Percentiles rank a stretch among this genome's conserved stretches.
phyloP scores from a whole-genome alignment of 2,113 vertebrate species.

The Actinemys pallida region DNA sequence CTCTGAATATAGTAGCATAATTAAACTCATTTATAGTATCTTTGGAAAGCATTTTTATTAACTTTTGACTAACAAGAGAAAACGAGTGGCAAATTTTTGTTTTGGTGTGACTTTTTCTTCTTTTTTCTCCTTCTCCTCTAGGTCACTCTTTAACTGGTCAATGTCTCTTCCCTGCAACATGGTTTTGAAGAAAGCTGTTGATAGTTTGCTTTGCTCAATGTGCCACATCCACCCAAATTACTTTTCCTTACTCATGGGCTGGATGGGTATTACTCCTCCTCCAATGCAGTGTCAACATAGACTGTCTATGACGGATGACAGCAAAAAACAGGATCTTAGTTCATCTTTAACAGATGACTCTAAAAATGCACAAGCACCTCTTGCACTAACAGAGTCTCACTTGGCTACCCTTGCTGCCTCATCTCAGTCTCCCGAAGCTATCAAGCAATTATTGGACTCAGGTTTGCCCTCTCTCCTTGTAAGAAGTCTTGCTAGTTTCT shows the following conservation, averaged over 20 bases:
- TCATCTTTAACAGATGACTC: slow-evolving; percentile 94
- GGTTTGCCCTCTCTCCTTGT: slow-evolving; percentile 94
- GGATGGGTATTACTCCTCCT: slow-evolving; percentile 93
- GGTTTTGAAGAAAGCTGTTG: slow-evolving; percentile 98
- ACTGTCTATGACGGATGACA: slow-evolving; percentile 96
- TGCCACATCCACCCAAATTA: slow-evolving; percentile 98
- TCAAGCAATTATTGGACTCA: slow-evolving; percentile 95
- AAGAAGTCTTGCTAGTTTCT: slow-evolving; percentile 93
- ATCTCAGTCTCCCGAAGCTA: slow-evolving; percentile 96
- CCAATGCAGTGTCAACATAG: slow-evolving; percentile 91
- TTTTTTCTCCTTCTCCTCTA: slow-evolving; percentile 61
- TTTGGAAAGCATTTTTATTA: background rate
- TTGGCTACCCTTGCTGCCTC: slow-evolving; percentile 93
- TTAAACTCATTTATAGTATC: background rate
- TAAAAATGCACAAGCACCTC: slow-evolving; percentile 91
- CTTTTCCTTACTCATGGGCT: slow-evolving; percentile 97
- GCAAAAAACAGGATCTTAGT: slow-evolving; percentile 94
- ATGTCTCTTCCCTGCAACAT: slow-evolving; percentile 97
- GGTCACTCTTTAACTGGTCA: slow-evolving; percentile 96
- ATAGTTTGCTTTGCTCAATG: slow-evolving; percentile 97
- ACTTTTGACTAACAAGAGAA: background rate
- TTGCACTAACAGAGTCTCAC: slow-evolving; percentile 92
- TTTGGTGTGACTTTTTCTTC: slow-evolving; percentile 18
- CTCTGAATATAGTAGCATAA: background rate
- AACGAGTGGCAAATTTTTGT: background rate